Evolutionary conservation across 1,140 invertebrate species (phyloP), one percentile per base, ranked within the genome.

Genomic region (Diorhabda elongata): DNA sequence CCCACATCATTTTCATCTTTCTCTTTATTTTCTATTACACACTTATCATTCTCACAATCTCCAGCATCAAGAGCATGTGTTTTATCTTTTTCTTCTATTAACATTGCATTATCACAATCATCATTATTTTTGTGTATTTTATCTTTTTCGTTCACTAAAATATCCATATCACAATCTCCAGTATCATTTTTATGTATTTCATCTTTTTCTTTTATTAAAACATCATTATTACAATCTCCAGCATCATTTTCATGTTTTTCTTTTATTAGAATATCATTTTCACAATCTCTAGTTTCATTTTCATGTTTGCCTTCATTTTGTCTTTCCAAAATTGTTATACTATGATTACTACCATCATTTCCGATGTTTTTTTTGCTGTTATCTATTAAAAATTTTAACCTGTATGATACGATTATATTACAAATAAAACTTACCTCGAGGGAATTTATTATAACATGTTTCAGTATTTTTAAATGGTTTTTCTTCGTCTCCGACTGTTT

Each of bases 21-120:
- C 9, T 56, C 59, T 64, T 3, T 44, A 56, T 5, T 44, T 56
- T 26, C 68, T 58, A 3, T 61, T 52, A 66, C 58, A 61, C 60
- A 3, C 44, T 42, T 8, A 26, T 47, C 57, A 6, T 69, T 65
- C 11, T 57, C 56, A 60, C 8, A n/a, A 6, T 4, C 8, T 42
- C 56, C 11, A 42, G 45, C 44, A 65, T 59, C 9, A 42, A 58
- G 42, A 61, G 60, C 60, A 61, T 42, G 11, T 26, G 26, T 7
- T 42, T 6, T 61, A 7, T 61, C 26, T 26, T 44, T 60, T 8
- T 64, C 42, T 61, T 62, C 11, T 52, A 8, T 65, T 56, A 57
- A 9, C 11, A 9, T 11, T 52, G 5, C 3, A 56, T 57, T n/a
- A 6, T n/a, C 47, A 56, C 52, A 56, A 56, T 56, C 6, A 7